Evolutionary conservation across 2,888 invertebrate species (phyloP).

Genomic region (Drosophila mimica): DNA sequence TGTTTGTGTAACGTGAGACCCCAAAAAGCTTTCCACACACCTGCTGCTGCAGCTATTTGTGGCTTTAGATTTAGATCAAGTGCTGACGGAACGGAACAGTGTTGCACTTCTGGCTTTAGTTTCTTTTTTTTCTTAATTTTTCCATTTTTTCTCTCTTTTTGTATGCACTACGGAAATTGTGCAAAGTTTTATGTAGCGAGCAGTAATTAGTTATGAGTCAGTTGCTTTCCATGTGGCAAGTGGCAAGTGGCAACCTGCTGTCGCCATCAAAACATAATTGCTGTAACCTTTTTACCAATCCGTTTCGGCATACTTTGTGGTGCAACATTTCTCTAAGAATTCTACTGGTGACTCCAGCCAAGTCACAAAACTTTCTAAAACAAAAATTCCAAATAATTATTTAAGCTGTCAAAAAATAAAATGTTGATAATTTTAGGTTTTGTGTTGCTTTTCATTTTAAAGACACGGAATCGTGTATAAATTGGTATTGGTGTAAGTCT

Average conservation of each 20-base stretch:
- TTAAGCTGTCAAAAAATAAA: neutral
- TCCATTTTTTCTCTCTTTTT: constrained; percentile 13
- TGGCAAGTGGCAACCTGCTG: constrained; percentile 42
- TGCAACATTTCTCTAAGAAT: constrained; percentile 1
- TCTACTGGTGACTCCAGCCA: neutral
- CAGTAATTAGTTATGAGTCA: constrained; percentile 51
- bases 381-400: constrained; percentile 15
- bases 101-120: constrained; percentile 53
- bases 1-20: constrained; percentile 72
- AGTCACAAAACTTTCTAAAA: constrained; percentile 27
- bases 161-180: constrained; percentile 49
- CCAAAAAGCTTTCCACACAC: constrained; percentile 39
- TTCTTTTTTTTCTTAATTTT: constrained; percentile 10
- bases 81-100: constrained; percentile 12
- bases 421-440: neutral
- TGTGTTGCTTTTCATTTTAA: neutral
- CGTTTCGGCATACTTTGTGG: constrained; percentile 22
- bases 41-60: constrained; percentile 46
- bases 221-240: constrained; percentile 38
- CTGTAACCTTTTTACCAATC: constrained; percentile 28
- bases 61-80: constrained; percentile 49
- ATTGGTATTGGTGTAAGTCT: neutral
- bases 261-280: constrained; percentile 48
- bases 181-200: constrained; percentile 47
- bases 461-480: neutral